Percentiles rank a stretch among this genome's conserved stretches.
phyloP scores from a whole-genome alignment of 2,888 invertebrate species.

The Sesia bembeciformis region DNA sequence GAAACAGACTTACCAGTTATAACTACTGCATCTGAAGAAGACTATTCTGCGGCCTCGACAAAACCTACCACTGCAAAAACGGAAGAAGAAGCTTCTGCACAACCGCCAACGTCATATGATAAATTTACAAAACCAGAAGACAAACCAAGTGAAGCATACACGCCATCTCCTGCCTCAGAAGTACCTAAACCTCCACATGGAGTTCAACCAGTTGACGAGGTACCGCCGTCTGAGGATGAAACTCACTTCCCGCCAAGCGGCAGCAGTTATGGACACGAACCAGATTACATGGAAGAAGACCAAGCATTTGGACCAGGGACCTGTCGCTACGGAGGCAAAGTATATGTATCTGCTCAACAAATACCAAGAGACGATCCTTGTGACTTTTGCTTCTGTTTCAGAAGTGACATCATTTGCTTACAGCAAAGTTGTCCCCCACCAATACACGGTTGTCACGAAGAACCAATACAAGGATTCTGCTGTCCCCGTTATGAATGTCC shows the following conservation, averaged over 20 bases:
- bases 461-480: conserved; percentile 94
- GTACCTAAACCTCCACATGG: conserved; percentile 39
- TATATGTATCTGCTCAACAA: conserved; percentile 95
- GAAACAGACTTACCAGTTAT: too few relatives aligned
- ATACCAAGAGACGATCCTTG: conserved; percentile 96
- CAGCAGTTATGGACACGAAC: conserved; percentile 64
- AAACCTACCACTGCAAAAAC: conserved; percentile 5
- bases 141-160: conserved; percentile 20
- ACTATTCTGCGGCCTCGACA: conserved; percentile 14
- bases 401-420: conserved; percentile 95
- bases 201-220: conserved; percentile 42
- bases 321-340: conserved; percentile 92
- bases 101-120: not conserved
- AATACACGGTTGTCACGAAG: conserved; percentile 92
- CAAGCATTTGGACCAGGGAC: conserved; percentile 90
- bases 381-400: conserved; percentile 97
- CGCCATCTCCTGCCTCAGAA: conserved; percentile 24
- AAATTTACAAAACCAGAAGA: conserved; percentile 26
- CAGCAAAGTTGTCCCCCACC: conserved; percentile 97
- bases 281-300: conserved; percentile 86
- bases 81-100: conserved; percentile 14
- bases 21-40: conserved; percentile 7
- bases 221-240: conserved; percentile 44
- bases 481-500: conserved; percentile 96
- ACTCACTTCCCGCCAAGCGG: conserved; percentile 48